phyloP scores from a whole-genome alignment of 2,113 vertebrate genomes.

The Ameiurus melas region DNA sequence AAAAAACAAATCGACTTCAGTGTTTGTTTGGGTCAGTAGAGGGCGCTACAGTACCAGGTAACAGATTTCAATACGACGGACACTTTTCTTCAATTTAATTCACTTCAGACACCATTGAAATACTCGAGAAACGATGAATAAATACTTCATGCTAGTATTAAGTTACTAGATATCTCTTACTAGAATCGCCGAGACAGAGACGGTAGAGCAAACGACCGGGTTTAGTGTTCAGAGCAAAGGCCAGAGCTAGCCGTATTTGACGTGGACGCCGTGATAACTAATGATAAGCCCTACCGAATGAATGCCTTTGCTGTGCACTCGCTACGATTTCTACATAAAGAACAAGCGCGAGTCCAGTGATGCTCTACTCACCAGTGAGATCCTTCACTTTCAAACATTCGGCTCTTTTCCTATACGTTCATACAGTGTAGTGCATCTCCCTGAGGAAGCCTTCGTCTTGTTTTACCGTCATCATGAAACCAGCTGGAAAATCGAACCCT shows the following conservation, averaged over 20 bases:
- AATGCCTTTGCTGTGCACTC: not conserved
- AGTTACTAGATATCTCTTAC: not conserved
- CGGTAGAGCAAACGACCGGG: not conserved
- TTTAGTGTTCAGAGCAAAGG: not conserved
- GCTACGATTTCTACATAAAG: not conserved
- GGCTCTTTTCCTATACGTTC: not conserved
- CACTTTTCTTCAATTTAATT: not conserved
- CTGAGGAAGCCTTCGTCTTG: not conserved
- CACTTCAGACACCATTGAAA: constrained; percentile 2
- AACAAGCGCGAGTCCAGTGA: not conserved
- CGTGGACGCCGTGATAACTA: not conserved
- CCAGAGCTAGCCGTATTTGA: not conserved
- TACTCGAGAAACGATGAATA: not conserved
- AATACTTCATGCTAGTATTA: constrained; percentile 5
- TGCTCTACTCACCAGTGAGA: not conserved
- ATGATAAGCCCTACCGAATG: not conserved
- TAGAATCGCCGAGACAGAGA: not conserved
- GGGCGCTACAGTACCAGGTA: constrained; percentile 65
- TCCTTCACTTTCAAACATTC: not conserved
- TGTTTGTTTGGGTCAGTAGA: constrained; percentile 63
- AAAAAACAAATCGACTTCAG: not conserved
- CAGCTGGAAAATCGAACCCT: not conserved
- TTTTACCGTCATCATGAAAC: not conserved
- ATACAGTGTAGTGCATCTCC: not conserved
- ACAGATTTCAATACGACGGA: not conserved